Evolutionary conservation across 2,113 vertebrate species (phyloP).

Genomic region (Blennius ocellaris): DNA sequence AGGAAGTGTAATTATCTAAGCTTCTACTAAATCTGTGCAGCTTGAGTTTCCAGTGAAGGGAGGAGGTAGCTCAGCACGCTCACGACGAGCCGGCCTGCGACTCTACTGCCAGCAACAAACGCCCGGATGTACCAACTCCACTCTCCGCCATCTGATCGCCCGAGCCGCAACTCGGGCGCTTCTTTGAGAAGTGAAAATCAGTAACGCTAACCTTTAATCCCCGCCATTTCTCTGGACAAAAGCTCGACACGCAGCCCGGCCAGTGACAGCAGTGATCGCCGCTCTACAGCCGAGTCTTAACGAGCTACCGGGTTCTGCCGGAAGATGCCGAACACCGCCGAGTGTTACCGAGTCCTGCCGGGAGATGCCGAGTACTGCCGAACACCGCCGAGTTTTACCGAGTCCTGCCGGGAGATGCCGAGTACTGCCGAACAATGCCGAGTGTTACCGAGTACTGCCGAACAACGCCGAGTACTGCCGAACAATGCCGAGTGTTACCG

Average conservation of each 20-base stretch:
- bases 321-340: conserved; percentile 50
- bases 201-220: conserved; percentile 82
- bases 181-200: too few relatives aligned
- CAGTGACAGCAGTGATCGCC: conserved; percentile 66
- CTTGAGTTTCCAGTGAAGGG: too few relatives aligned
- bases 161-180: background rate
- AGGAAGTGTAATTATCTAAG: background rate
- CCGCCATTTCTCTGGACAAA: conserved; percentile 81
- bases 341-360: background rate
- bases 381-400: background rate
- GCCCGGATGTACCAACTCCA: background rate
- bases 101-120: background rate
- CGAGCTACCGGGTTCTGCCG: conserved; percentile 3
- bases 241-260: conserved; percentile 62
- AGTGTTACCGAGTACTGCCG: background rate
- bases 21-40: too few relatives aligned
- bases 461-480: background rate
- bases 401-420: conserved; percentile 2
- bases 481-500: conserved; percentile 12
- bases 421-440: conserved; percentile 34
- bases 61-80: too few relatives aligned
- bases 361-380: conserved; percentile 14
- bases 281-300: background rate
- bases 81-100: too few relatives aligned
- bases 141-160: background rate